Base-by-base conservation (phyloP, 2,888 invertebrate genomes). In the Oxytorus armatus region DNA sequence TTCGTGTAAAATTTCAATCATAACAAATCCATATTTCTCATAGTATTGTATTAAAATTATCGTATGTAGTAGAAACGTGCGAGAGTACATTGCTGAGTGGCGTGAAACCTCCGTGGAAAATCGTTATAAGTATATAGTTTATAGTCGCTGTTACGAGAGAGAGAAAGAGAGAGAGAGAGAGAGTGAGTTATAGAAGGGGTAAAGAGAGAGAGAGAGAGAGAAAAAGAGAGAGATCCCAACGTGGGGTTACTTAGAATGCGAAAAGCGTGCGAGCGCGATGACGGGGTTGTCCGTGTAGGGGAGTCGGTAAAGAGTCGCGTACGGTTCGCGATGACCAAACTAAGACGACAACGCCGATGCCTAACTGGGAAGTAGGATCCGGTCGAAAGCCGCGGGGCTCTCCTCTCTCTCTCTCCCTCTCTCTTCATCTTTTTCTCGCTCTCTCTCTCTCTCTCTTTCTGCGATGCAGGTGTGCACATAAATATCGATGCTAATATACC, bases 321-420 rank as follows among this genome's bases (percentile, higher is more conserved):
- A 88, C 90, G 86, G 87, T 86, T 88, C 85, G 86, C 89, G 90
- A 90, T 90, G 90, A 90, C 91, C 90, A 91, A 90, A 90, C 90
- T 89, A 87, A 90, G 90, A 89, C 90, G 89, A 88, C 90, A 87
- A 89, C 89, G 89, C 88, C 76, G 87, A 86, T 90, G 85, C 90
- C 90, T 90, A 90, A 90, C 90, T 90, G 90, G 90, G 90, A 90
- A 90, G 90, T 90, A 89, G 89, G 89, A 90, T 90, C 90, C 90
- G 90, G 90, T 89, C 90, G 90, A 89, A 89, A 89, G 88, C 88
- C 87, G 81, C 66, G 61, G 51, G 61, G 76, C 59, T 65, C 65
- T 70, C 42, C 33, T 75, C 57, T 66, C 69, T 55, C 70, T 57
- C 53, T 36, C 53, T 76, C 59, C 68, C 61, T 53, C 51, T 39